Conservation (phyloP, 2,888 invertebrate species). For the Tetheella fluctuosa region DNA sequence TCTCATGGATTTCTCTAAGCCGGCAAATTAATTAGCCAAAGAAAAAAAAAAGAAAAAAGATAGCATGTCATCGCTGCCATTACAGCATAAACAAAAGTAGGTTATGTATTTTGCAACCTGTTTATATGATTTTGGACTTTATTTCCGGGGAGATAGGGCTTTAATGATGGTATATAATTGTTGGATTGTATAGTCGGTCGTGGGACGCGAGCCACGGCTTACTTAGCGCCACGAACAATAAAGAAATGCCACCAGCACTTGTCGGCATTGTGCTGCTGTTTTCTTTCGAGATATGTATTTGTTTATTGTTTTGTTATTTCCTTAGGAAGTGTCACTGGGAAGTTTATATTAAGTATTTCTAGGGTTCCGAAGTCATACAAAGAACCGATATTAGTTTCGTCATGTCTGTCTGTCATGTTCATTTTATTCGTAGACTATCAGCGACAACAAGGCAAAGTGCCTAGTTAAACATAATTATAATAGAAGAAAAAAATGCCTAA, state of each 20-base stretch:
- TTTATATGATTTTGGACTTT: conserved; percentile 21
- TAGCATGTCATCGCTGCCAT: conserved; percentile 62
- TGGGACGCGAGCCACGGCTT: conserved; percentile 41
- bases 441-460: too few relatives aligned
- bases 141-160: conserved; percentile 18
- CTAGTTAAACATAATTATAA: too few relatives aligned
- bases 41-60: conserved; percentile 47
- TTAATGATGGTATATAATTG: conserved; percentile 14
- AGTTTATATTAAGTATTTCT: conserved; percentile 23
- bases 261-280: conserved; percentile 41
- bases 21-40: conserved; percentile 65
- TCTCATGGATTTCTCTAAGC: conserved; percentile 72
- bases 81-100: conserved; percentile 60
- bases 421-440: too few relatives aligned
- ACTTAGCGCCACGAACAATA: conserved; percentile 44
- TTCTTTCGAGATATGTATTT: conserved; percentile 45
- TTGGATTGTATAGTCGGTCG: conserved; percentile 22
- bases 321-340: conserved; percentile 32
- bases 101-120: conserved; percentile 33
- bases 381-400: too few relatives aligned
- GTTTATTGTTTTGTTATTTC: conserved; percentile 46
- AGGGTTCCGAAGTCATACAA: too few relatives aligned
- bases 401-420: background rate
- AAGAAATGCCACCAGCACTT: conserved; percentile 36
- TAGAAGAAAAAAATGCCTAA: too few relatives aligned